A percentile compares a stretch with the other conserved stretches of the same genome.
phyloP scores from a whole-genome alignment of 2,888 invertebrate genomes.

The Limnephilus lunatus region DNA sequence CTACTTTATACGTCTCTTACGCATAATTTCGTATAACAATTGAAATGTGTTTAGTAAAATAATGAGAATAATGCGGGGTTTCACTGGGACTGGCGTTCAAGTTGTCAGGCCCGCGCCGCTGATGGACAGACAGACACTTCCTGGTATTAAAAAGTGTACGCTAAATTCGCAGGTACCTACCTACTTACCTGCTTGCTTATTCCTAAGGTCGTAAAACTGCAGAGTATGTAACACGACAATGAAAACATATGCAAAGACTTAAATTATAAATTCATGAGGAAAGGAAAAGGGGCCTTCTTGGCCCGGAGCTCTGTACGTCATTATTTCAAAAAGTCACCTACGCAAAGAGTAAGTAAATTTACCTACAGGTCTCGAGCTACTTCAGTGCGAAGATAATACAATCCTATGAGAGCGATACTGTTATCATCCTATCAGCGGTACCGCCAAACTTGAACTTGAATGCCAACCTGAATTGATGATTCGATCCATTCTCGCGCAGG shows the following conservation, averaged over 20 bases:
- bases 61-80: not conserved
- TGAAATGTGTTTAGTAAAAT: not conserved
- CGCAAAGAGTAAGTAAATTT: too few species aligned
- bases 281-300: too few species aligned
- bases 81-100: slow-evolving; percentile 16
- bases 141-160: slow-evolving; percentile 51
- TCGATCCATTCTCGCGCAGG: too few species aligned
- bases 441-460: too few species aligned
- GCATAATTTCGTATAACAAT: not conserved
- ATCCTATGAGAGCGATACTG: too few species aligned
- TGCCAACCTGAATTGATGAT: too few species aligned
- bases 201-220: not conserved
- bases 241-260: not conserved
- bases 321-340: too few species aligned
- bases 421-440: too few species aligned
- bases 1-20: not conserved
- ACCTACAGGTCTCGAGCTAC: too few species aligned
- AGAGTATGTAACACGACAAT: not conserved
- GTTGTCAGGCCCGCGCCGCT: slow-evolving; percentile 26
- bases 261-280: too few species aligned
- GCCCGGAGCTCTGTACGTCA: too few species aligned
- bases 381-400: too few species aligned
- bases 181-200: not conserved
- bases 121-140: slow-evolving; percentile 26
- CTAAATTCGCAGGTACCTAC: slow-evolving; percentile 41